These are phyloP conservation scores for Mythimna loreyi DNA, from an alignment of 2,888 invertebrate genomes.

Conservation along the genomic window DNA sequence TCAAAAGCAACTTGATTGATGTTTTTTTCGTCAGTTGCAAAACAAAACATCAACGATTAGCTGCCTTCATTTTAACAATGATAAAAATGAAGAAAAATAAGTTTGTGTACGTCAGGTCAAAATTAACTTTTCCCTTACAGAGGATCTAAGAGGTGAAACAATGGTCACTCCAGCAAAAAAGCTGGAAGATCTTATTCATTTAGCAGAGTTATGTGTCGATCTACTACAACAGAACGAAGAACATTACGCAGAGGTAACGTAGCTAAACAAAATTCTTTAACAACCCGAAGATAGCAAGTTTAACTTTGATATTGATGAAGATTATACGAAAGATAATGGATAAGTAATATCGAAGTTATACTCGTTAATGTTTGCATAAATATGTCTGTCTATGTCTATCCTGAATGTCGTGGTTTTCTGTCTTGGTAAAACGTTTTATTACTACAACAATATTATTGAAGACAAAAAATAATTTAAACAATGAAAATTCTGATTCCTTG, in stretches of 20 bases:
- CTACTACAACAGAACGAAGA: slow-evolving; percentile 99
- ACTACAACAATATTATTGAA: neutral
- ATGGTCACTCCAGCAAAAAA: slow-evolving; percentile 96
- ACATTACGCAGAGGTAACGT: slow-evolving; percentile 98
- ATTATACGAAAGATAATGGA: neutral
- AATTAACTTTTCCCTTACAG: slow-evolving; percentile 81
- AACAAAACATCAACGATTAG: neutral
- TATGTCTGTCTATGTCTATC: slow-evolving; percentile 75
- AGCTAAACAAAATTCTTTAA: slow-evolving; percentile 38
- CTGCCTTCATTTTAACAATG: neutral
- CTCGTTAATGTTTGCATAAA: slow-evolving; percentile 70
- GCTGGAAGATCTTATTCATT: slow-evolving; percentile 98
- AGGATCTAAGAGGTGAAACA: slow-evolving; percentile 95
- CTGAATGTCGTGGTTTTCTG: slow-evolving; percentile 82
- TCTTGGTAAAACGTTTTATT: slow-evolving; percentile 77
- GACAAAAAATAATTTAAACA: neutral
- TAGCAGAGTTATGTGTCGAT: slow-evolving; percentile 99
- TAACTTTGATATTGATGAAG: slow-evolving; percentile 35
- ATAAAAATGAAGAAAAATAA: neutral
- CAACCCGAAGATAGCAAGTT: slow-evolving; percentile 54
- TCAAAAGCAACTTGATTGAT: neutral
- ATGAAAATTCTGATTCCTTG: neutral
- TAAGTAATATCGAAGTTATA: slow-evolving; percentile 52
- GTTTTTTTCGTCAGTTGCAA: neutral
- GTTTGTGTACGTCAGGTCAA: neutral